Percentiles rank a stretch among this genome's conserved stretches.
Conservation (phyloP, 2,888 invertebrate genomes). For the Operophtera brumata region DNA sequence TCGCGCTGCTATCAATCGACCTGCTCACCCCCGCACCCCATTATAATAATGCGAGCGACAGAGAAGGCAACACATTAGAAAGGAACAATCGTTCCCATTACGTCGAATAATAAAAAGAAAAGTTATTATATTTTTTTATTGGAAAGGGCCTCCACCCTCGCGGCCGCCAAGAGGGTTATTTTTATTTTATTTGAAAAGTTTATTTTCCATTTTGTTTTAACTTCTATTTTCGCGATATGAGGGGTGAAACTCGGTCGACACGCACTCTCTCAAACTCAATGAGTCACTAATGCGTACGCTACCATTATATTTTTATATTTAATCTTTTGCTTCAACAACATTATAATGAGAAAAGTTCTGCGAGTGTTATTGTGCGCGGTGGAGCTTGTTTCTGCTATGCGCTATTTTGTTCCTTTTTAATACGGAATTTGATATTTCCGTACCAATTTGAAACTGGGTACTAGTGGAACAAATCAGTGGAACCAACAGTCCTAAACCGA, state of each 20-base stretch:
- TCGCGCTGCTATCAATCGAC: conserved; percentile 20
- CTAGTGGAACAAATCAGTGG: too few relatives aligned
- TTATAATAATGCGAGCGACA: conserved; percentile 69
- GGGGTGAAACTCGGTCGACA: conserved; percentile 65
- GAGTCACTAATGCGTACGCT: conserved; percentile 78
- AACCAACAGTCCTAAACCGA: too few relatives aligned
- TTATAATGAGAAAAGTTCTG: conserved; percentile 78
- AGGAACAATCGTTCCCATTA: conserved; percentile 77
- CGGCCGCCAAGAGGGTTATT: conserved; percentile 77
- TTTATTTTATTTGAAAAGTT: conserved; percentile 81
- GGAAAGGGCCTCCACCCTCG: conserved; percentile 77
- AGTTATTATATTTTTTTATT: conserved; percentile 81
- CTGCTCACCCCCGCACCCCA: conserved; percentile 54
- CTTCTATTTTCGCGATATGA: conserved; percentile 74
- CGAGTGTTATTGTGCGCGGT: conserved; percentile 56
- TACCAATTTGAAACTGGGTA: conserved; percentile 7
- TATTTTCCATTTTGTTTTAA: conserved; percentile 80
- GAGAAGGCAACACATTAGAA: conserved; percentile 72
- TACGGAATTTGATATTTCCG: conserved; percentile 15
- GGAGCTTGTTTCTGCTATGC: conserved; percentile 16
- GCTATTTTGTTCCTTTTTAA: conserved; percentile 18
- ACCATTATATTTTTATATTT: conserved; percentile 80
- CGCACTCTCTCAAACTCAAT: conserved; percentile 71
- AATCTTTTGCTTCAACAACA: conserved; percentile 76
- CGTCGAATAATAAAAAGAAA: conserved; percentile 80